phyloP scores from a whole-genome alignment of 2,888 invertebrate species.

The Morpho deidamia region DNA sequence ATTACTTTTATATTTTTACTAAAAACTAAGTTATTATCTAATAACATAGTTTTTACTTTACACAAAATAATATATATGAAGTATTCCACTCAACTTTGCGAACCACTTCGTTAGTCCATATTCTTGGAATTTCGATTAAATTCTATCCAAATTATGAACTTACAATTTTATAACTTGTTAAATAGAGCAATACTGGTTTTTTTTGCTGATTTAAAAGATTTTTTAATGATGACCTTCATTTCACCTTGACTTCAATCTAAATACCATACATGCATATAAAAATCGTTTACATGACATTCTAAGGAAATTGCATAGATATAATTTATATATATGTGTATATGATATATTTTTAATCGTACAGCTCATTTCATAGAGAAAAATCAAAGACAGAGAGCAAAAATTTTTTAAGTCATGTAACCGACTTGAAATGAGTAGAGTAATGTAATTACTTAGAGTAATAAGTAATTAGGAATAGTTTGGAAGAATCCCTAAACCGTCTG shows the following conservation, averaged over 20 bases:
- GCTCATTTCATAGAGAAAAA: conserved; percentile 11
- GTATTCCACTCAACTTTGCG: too few relatives aligned
- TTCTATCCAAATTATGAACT: not conserved
- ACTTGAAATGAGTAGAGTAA: conserved; percentile 5
- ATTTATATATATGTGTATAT: conserved; percentile 23
- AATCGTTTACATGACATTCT: conserved; percentile 23
- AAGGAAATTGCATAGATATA: conserved; percentile 48
- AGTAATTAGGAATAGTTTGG: not conserved
- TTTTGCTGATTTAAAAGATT: too few relatives aligned
- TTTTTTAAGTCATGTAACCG: conserved; percentile 22
- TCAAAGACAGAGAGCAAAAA: not conserved
- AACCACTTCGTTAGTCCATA: too few relatives aligned
- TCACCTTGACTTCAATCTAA: conserved; percentile 16
- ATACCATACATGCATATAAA: conserved; percentile 19
- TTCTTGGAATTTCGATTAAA: not conserved
- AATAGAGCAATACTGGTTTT: too few relatives aligned
- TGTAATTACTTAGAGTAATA: conserved; percentile 10
- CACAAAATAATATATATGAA: too few relatives aligned
- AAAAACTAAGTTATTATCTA: too few relatives aligned
- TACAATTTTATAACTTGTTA: not conserved
- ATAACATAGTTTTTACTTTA: too few relatives aligned
- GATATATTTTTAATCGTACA: not conserved
- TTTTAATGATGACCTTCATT: not conserved
- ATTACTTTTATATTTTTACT: too few relatives aligned
- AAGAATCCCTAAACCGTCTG: not conserved